phyloP scores from a whole-genome alignment of 2,113 vertebrate species.

The Hemibagrus wyckioides region DNA sequence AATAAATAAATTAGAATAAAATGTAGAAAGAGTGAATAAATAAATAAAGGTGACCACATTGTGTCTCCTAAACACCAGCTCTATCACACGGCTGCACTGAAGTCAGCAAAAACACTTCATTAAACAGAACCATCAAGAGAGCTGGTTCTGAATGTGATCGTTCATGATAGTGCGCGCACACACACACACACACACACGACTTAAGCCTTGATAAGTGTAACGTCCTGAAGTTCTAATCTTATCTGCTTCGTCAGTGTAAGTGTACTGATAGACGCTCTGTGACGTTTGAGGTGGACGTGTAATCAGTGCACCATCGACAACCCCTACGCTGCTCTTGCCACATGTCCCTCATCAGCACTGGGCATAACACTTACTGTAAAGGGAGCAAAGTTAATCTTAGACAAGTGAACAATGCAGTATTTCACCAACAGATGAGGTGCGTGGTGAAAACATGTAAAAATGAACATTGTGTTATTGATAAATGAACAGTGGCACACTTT shows the following conservation, averaged over 20 bases:
- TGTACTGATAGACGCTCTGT: neutral
- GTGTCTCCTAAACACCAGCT: neutral
- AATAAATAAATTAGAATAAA: neutral
- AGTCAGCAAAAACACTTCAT: neutral
- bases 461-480: too few relatives aligned
- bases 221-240: neutral
- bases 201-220: neutral
- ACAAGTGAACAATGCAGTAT: neutral
- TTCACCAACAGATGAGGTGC: neutral
- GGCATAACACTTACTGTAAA: neutral
- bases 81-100: neutral
- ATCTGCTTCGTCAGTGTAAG: neutral
- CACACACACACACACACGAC: neutral
- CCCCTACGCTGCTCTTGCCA: neutral
- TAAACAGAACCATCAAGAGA: neutral
- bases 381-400: neutral
- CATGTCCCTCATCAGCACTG: neutral
- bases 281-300: neutral
- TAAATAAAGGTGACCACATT: neutral
- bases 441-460: too few relatives aligned
- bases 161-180: neutral
- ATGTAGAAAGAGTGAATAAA: neutral
- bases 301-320: neutral
- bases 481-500: too few relatives aligned
- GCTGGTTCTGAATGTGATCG: neutral